Base-by-base conservation (phyloP, 2,797 vertebrate genomes). In the Pterois miles region DNA sequence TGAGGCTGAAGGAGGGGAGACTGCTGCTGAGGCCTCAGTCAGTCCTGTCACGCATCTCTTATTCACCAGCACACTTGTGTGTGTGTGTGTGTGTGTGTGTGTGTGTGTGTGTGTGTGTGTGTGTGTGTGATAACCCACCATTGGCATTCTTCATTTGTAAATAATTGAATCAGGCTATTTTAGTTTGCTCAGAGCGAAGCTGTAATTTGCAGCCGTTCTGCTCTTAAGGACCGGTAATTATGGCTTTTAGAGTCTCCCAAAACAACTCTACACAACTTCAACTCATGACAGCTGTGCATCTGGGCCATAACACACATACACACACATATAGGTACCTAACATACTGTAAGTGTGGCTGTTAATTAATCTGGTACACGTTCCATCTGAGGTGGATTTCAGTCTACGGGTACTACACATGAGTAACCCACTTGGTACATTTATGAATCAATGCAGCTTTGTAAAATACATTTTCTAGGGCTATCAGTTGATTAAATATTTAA, bases 141-240 rank as follows among this genome's bases (percentile, higher is more conserved):
- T 70, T 80, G 81, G 81, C 91, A 88, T 93, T 92, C 83, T 91
- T 88, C 78, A 81, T 91, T 89, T 93, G 80, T 85, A 86, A 93
- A 93, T 93, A 92, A 95, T 90, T 92, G 86, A 92, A 95, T 94
- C 83, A 74, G 77, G 76, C 90, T 93, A 91, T 94, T 95, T 94
- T 80, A 81, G 91, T 86, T 87, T 77, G 70, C 82, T 87, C 65
- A 65, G 81, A 89, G 84, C 52, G 38, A 82, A 91, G 90, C 85
- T 91, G 91, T 92, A 93, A 94, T 93, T 92, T 93, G 87, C 83
- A 89, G 88, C 78, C 78, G 74, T 85, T 92, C 82, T 85, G 87
- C 85, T 91, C 75, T 74, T 84, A 89, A 92, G 81, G 80, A 79
- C 88, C 52, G 56, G 86, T 94, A 94, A 95, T 94, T 94, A 92